These are phyloP conservation scores for Heloderma charlesbogerti DNA, from an alignment of 2,113 vertebrate genomes.

Conservation along the genomic window DNA sequence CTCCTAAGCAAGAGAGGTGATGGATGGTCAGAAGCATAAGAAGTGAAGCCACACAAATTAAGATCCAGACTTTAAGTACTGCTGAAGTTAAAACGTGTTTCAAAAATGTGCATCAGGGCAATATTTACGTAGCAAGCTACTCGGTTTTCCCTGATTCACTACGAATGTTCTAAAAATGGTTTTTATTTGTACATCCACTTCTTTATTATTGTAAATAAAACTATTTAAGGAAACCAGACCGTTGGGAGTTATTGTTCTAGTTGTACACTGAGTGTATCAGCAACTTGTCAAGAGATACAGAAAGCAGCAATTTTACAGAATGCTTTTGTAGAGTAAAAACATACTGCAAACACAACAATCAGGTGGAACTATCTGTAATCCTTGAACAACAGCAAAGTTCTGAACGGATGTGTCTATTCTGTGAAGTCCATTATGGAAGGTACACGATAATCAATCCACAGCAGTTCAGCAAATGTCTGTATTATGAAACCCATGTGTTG, in stretches of 20 bases:
- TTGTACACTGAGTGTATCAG: constrained; percentile 54
- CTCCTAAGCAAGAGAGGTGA: background rate
- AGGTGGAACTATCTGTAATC: constrained; percentile 33
- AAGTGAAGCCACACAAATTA: constrained; percentile 15
- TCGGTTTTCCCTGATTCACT: constrained; percentile 6
- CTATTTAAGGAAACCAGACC: constrained; percentile 49
- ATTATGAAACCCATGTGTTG: constrained; percentile 15
- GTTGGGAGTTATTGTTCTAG: constrained; percentile 49
- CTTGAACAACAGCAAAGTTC: constrained; percentile 43
- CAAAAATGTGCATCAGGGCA: background rate
- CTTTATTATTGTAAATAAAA: constrained; percentile 69
- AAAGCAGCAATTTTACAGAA: constrained; percentile 54
- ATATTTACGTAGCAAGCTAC: background rate
- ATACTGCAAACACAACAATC: constrained; percentile 43
- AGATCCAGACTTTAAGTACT: background rate
- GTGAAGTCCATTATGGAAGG: constrained; percentile 1
- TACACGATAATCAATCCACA: background rate
- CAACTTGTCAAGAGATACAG: constrained; percentile 49
- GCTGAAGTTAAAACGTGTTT: background rate
- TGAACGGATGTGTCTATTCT: constrained; percentile 3
- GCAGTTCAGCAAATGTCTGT: background rate
- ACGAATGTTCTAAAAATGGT: constrained; percentile 2
- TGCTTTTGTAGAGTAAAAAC: constrained; percentile 47
- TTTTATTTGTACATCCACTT: constrained; percentile 40
- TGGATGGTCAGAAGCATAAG: background rate